Base-by-base conservation (phyloP, 2,113 vertebrate species). In the Pachyramphus minor region DNA sequence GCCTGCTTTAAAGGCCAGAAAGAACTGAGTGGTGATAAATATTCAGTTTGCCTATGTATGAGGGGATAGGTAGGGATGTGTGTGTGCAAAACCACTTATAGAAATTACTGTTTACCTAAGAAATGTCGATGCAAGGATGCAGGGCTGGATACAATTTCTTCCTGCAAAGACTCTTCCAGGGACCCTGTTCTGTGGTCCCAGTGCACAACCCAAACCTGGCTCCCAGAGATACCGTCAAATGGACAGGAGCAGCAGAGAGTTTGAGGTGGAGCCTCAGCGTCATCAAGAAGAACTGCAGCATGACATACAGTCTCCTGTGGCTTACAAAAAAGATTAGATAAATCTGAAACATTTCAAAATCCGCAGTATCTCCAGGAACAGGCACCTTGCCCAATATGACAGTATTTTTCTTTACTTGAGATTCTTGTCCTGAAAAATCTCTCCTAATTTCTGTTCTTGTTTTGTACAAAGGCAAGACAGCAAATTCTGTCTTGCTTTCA, bases 311-410 rank as follows among this genome's bases (percentile, higher is more conserved):
- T 86, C 85, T 72, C 94, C 68, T 11, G 63, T 53, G 92, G 76
- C 76, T 90, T 71, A 53, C 39, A 37, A 71, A 96, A 50, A 47
- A 92, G 59, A 63, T 22, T 22, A 45, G 55, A 55, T 60, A 86
- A 76, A 93, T 62, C 67, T 89, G 50, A 60, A 93, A 59, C n/a
- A 92, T 95, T 90, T 77, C 72, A 95, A 95, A 89, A 92, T 18
- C 42, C 53, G 83, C 62, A 83, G 28, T 37, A 76, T 83, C 88
- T 83, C 67, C 68, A 59, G 72, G 33, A 96, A 67, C n/a, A 92
- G 55, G 23, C 45, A 66, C n/a, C 50, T 81, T 86, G 76, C 79
- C 83, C 72, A 86, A 13, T 55, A 37, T 55, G 41, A 88, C 53
- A 69, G 63, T 59, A 45, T 81, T 69, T 87, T 81, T 68, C 44